Conservation (phyloP, 2,888 invertebrate species). For the Oligia fasciuncula region DNA sequence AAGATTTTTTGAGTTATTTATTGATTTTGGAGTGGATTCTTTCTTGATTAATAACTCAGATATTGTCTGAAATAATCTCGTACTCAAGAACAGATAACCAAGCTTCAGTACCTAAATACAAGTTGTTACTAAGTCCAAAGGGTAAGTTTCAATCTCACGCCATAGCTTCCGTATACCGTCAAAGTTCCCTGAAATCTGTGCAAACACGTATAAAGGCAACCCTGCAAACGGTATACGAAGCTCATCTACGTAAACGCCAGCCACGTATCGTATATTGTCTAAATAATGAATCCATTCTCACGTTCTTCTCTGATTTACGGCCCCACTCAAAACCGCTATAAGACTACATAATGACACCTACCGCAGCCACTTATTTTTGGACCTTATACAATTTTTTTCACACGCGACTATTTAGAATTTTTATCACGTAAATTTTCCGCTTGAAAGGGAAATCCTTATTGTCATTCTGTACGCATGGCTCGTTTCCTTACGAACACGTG, state of each 20-base stretch:
- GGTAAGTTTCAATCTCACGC: slow-evolving; percentile 35
- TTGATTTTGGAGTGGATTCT: background rate
- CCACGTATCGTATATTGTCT: slow-evolving; percentile 78
- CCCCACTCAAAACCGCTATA: slow-evolving; percentile 82
- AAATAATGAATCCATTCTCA: slow-evolving; percentile 87
- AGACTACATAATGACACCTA: slow-evolving; percentile 88
- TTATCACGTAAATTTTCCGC: slow-evolving; percentile 90
- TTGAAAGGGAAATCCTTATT: slow-evolving; percentile 89
- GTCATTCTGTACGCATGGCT: slow-evolving; percentile 85
- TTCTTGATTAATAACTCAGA: background rate
- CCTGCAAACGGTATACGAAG: slow-evolving; percentile 57
- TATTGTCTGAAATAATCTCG: background rate
- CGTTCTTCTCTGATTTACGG: slow-evolving; percentile 86
- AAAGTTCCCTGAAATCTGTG: slow-evolving; percentile 49
- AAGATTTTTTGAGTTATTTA: background rate
- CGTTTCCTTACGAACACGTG: slow-evolving; percentile 89
- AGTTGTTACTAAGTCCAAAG: background rate
- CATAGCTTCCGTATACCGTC: slow-evolving; percentile 32
- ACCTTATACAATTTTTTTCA: slow-evolving; percentile 87
- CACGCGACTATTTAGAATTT: slow-evolving; percentile 88
- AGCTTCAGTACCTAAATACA: background rate
- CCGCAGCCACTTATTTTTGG: slow-evolving; percentile 88
- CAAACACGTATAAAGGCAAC: slow-evolving; percentile 52
- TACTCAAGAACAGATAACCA: background rate
- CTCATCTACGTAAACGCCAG: slow-evolving; percentile 69